phyloP scores from a whole-genome alignment of 2,113 vertebrate species.

The Cygnus buccinator region DNA sequence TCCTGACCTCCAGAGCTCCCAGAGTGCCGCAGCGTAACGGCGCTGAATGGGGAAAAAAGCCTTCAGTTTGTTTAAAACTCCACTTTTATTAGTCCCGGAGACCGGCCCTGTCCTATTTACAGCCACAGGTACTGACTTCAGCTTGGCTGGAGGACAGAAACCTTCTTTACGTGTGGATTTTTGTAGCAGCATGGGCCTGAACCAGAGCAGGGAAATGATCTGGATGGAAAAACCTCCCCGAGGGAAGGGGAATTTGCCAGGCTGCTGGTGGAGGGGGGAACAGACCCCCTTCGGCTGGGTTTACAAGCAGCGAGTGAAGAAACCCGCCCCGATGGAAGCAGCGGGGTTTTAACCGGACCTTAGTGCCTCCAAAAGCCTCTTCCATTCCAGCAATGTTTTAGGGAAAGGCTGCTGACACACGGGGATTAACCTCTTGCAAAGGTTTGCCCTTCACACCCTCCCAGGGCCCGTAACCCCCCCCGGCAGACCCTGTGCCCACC shows the following conservation, averaged over 20 bases:
- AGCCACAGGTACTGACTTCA: background rate
- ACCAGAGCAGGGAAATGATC: background rate
- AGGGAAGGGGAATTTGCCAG: background rate
- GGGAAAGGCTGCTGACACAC: fast-evolving
- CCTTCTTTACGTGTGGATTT: background rate
- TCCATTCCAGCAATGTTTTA: background rate
- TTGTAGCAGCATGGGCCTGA: background rate
- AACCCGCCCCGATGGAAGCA: background rate
- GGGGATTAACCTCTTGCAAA: background rate
- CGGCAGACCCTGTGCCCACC: fast-evolving
- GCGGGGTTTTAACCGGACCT: background rate
- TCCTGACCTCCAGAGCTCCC: background rate
- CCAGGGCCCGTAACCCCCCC: background rate
- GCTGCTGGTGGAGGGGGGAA: background rate
- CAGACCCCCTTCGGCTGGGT: background rate
- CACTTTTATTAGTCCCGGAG: background rate
- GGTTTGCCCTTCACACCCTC: background rate
- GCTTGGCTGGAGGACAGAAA: background rate
- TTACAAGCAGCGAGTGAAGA: background rate
- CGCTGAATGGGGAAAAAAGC: background rate
- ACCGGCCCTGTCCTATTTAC: background rate
- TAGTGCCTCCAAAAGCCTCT: fast-evolving
- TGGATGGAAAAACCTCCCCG: background rate
- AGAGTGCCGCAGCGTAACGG: fast-evolving
- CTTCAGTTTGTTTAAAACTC: background rate